phyloP scores from a whole-genome alignment of 2,113 vertebrate species.

The Aramus guarauna region DNA sequence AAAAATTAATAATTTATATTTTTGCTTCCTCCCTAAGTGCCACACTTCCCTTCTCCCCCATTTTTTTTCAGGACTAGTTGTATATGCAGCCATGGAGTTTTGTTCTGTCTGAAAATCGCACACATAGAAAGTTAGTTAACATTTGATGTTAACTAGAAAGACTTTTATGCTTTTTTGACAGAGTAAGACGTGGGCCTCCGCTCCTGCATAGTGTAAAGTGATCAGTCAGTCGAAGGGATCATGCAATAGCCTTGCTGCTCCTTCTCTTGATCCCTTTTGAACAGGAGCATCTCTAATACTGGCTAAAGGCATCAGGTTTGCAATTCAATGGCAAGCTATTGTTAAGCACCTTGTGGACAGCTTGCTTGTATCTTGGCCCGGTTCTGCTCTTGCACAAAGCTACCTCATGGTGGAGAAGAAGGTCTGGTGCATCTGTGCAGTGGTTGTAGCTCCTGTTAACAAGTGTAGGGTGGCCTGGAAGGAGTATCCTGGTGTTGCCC shows the following conservation, averaged over 20 bases:
- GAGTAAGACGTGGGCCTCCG: background rate
- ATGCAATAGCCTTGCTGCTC: background rate
- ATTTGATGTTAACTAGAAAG: background rate
- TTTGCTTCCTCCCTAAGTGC: no score
- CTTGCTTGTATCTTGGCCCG: background rate
- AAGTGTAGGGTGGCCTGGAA: background rate
- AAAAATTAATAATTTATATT: no score
- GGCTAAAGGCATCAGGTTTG: background rate
- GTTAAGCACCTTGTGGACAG: background rate
- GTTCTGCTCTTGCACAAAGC: background rate
- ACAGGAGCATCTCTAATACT: background rate
- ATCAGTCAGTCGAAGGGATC: background rate
- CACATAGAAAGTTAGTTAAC: background rate
- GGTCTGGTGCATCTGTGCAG: background rate
- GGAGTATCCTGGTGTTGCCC: background rate
- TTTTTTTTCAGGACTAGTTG: background rate
- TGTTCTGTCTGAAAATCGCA: background rate
- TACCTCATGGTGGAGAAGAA: background rate
- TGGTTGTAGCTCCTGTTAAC: background rate
- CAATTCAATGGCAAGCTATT: background rate
- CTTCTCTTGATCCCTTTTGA: background rate
- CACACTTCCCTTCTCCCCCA: rapidly evolving
- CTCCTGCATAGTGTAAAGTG: background rate
- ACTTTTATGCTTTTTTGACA: background rate
- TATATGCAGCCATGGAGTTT: background rate